Conservation (phyloP, 1,140 invertebrate species). For the Liolophura sinensis region DNA sequence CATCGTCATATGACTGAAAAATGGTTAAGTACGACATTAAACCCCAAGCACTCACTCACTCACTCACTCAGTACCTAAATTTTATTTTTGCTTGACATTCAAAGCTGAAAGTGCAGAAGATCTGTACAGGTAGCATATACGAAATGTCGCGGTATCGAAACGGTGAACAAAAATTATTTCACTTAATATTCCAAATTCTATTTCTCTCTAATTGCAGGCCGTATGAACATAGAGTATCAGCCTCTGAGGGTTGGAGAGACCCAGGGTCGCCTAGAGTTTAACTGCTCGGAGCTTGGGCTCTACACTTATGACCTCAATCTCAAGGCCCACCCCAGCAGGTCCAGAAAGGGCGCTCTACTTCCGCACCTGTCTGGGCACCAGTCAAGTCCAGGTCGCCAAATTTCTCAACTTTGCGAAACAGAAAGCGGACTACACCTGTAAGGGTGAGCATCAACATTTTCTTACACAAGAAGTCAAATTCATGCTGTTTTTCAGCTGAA, state of each 20-base stretch:
- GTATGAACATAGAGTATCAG: constrained; percentile 56
- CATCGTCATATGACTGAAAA: no score
- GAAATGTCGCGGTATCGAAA: background rate
- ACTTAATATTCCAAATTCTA: background rate
- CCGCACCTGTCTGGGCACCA: constrained; percentile 49
- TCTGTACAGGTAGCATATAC: background rate
- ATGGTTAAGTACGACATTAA: no score
- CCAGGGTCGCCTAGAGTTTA: constrained; percentile 50
- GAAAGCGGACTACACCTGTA: constrained; percentile 59
- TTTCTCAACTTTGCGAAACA: constrained; percentile 59
- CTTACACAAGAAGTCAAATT: no score
- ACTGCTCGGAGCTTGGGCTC: constrained; percentile 51
- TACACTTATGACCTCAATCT: constrained; percentile 56
- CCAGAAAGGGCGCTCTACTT: constrained; percentile 57
- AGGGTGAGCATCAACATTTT: constrained; percentile 36
- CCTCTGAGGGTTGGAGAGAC: constrained; percentile 54
- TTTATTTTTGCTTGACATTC: no score
- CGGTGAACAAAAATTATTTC: no score
- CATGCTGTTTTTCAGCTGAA: no score
- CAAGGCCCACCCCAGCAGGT: constrained; percentile 46
- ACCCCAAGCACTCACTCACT: no score
- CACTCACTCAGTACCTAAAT: no score
- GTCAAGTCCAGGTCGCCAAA: constrained; percentile 46
- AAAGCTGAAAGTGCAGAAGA: no score
- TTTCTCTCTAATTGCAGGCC: constrained; percentile 34